These are phyloP conservation scores for Artibeus lituratus DNA, from an alignment of 2,797 vertebrate genomes.

Conservation along the genomic window DNA sequence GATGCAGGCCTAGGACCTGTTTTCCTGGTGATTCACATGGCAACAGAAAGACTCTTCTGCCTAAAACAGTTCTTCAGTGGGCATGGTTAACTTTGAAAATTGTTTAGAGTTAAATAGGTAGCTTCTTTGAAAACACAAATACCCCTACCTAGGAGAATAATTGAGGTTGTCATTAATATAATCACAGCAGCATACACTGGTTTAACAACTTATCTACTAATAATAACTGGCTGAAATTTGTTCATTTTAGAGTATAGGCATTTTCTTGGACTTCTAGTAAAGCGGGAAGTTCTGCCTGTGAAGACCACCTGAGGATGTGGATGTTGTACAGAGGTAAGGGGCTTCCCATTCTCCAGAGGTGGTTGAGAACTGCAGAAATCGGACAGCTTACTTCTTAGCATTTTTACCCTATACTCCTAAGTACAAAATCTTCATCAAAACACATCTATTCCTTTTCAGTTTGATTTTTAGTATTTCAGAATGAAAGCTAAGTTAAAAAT, in stretches of 20 bases:
- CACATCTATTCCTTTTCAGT: neutral
- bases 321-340: neutral
- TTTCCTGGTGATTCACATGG: neutral
- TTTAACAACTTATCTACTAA: neutral
- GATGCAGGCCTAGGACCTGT: neutral
- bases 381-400: neutral
- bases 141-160: neutral
- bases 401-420: neutral
- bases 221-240: neutral
- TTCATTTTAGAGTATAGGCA: neutral
- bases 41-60: neutral
- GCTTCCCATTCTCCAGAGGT: neutral
- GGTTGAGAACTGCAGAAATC: neutral
- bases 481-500: constrained; percentile 12
- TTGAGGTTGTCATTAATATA: neutral
- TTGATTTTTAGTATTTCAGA: constrained; percentile 7
- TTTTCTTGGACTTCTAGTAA: neutral
- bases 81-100: neutral
- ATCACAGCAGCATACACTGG: neutral
- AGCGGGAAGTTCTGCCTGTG: neutral
- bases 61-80: neutral
- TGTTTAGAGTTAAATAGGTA: neutral
- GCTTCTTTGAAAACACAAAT: neutral
- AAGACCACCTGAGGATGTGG: neutral
- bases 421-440: neutral